These are phyloP conservation scores for Xanthorhoe designata DNA, from an alignment of 2,888 invertebrate genomes.

Conservation along the genomic window DNA sequence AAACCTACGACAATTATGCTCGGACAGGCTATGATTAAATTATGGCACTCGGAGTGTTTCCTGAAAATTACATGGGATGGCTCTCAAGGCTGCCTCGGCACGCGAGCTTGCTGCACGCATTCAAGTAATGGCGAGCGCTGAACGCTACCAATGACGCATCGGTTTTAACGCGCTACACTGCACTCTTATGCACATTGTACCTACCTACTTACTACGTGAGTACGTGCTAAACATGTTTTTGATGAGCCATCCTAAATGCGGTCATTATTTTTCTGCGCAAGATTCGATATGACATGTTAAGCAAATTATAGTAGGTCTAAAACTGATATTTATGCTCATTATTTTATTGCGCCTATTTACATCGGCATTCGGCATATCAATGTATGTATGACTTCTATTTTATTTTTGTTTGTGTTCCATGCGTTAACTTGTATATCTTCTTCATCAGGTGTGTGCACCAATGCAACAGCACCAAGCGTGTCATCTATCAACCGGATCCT, in stretches of 20 bases:
- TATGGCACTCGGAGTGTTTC: slow-evolving; percentile 83
- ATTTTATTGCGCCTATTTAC: too few relatives aligned
- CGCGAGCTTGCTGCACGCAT: slow-evolving; percentile 82
- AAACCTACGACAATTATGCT: slow-evolving; percentile 80
- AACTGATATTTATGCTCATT: neutral
- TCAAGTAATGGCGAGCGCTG: slow-evolving; percentile 67
- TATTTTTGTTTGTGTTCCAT: neutral
- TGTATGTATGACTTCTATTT: neutral
- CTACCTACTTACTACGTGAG: slow-evolving; percentile 46
- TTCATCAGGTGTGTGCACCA: slow-evolving; percentile 95
- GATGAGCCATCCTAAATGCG: slow-evolving; percentile 50
- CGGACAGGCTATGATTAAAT: slow-evolving; percentile 83
- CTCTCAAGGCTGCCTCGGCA: slow-evolving; percentile 80
- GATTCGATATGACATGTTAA: slow-evolving; percentile 9
- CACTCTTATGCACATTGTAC: slow-evolving; percentile 67
- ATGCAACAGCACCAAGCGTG: slow-evolving; percentile 97
- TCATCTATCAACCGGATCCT: slow-evolving; percentile 98
- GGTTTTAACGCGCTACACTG: slow-evolving; percentile 75
- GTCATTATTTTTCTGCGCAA: slow-evolving; percentile 45
- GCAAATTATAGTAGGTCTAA: neutral
- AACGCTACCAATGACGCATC: slow-evolving; percentile 82
- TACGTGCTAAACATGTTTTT: slow-evolving; percentile 37
- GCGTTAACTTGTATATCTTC: slow-evolving; percentile 26
- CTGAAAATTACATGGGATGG: slow-evolving; percentile 84
- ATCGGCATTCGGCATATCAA: neutral